Evolutionary conservation across 2,888 invertebrate species (phyloP), one percentile per base, ranked within the genome.

Genomic region (Cryptocephalus primarius): DNA sequence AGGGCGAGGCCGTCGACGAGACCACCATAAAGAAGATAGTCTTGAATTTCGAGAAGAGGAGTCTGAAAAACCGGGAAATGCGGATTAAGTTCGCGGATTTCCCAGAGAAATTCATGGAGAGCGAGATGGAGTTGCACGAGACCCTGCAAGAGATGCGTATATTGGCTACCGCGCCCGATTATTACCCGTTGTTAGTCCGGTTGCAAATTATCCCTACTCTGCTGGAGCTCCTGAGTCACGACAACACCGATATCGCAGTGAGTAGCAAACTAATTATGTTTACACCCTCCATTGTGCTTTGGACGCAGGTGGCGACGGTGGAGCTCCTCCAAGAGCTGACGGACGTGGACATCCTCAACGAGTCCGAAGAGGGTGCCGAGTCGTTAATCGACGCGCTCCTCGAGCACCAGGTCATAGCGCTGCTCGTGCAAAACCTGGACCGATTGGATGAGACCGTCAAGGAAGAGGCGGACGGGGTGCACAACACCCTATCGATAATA

Each of bases 91-190:
- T 93, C 70, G 90, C 95, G 0, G 97, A 96, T 65, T 84, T 86
- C 61, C 92, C 96, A 8, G 93, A 95, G 67, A 96, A 95, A 77
- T 99, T 99, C 68, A 95, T 99, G 85, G 87, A 99, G 59, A 95
- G 96, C 48, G 99, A 99, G 73, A 76, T 97, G 22, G 70, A 70
- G 55, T 52, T 70, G 14, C 85, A 88, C 61, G 86, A 85, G 63
- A 78, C 79, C 40, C 74, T 88, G 44, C 83, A 92, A 75, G 92
- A 94, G 65, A 77, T 99, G 67, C 91, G 97, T 72, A 87, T 85
- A 4, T 77, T 99, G 33, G 92, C 97, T 1, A 96, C 96, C 6
- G 91, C 90, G 34, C 96, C 97, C 0, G 94, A 97, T 66, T 80
- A 94, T 48, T 99, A 97, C 72, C 88, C 90, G 0, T 69, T 92